Base-by-base conservation (phyloP, 2,888 invertebrate genomes). In the Sinotaia quadrata region DNA sequence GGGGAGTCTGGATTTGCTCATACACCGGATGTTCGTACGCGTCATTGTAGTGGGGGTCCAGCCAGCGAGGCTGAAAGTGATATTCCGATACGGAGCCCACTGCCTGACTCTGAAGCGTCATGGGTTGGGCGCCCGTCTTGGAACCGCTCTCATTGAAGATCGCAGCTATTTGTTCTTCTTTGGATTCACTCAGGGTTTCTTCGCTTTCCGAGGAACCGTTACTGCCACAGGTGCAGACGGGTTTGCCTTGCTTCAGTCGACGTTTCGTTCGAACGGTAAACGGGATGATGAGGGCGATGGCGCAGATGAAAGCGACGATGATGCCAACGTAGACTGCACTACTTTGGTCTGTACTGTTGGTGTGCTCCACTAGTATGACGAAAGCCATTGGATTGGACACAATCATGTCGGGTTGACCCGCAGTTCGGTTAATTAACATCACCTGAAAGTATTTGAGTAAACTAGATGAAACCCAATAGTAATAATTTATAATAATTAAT, bases 311-410 rank as follows among this genome's bases (percentile, higher is more conserved):
- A 2, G 78, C 67, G 24, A 81, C 76, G 34, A 83, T 74, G 8
- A 81, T 79, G 0, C 83, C 82, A 5, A 80, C 81, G 69, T 81
- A 81, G 8, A 81, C 72, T 34, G 80, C 80, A 0, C 81, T 79
- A 1, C 67, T 60, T 21, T 65, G 18, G 5, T 37, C 18, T 21
- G 21, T 33, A 24, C 60, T 36, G 41, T 63, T 2, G 51, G 67
- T 58, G 33, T 73, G 76, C n/a, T 78, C 79, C 2, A 80, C 72
- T 44, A 75, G 72, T 15, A 83, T 71, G 24, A 80, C 75, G 59
- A 83, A 83, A 10, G 81, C 78, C 8, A 83, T 59, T 0, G 81
- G 80, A 61, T 80, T 80, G 18, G 81, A 80, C 0, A 83, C 72
- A 2, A 76, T 71, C 29, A 18, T n/a, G 65, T 65, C 65, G 2